Percentiles rank a stretch among this genome's conserved stretches.
These are phyloP conservation scores for Brachionus asplanchnoidis DNA, from an alignment of 1,140 invertebrate genomes.

Conservation along the genomic window DNA sequence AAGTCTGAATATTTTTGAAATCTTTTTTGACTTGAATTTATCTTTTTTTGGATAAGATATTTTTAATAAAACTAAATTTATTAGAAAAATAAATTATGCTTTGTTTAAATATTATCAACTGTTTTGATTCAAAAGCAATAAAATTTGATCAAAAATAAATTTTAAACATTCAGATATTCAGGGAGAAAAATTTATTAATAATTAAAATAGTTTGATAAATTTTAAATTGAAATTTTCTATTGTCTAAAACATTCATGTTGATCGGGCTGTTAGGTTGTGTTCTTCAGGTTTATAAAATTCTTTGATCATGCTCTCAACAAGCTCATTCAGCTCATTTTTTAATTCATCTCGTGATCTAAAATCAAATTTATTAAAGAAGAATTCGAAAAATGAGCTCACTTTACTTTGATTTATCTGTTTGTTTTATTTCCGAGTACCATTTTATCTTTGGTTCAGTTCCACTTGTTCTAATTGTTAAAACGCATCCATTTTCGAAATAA, in stretches of 20 bases:
- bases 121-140: neutral
- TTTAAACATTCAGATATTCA: neutral
- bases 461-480: conserved; percentile 83
- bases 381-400: conserved; percentile 58
- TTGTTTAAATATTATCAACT: neutral
- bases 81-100: neutral
- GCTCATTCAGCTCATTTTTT: conserved; percentile 64
- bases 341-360: conserved; percentile 59
- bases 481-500: conserved; percentile 77
- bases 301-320: conserved; percentile 71
- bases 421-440: conserved; percentile 77
- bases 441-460: conserved; percentile 98
- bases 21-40: neutral
- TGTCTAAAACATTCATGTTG: neutral
- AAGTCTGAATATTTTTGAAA: neutral
- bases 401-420: conserved; percentile 83
- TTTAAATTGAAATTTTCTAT: neutral
- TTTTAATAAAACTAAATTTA: neutral
- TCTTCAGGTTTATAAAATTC: conserved; percentile 72
- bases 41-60: neutral
- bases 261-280: neutral
- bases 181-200: neutral
- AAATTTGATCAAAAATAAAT: neutral
- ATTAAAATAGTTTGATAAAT: neutral
- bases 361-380: neutral